Conservation (phyloP, 2,113 vertebrate genomes). For the Ascaphus truei region DNA sequence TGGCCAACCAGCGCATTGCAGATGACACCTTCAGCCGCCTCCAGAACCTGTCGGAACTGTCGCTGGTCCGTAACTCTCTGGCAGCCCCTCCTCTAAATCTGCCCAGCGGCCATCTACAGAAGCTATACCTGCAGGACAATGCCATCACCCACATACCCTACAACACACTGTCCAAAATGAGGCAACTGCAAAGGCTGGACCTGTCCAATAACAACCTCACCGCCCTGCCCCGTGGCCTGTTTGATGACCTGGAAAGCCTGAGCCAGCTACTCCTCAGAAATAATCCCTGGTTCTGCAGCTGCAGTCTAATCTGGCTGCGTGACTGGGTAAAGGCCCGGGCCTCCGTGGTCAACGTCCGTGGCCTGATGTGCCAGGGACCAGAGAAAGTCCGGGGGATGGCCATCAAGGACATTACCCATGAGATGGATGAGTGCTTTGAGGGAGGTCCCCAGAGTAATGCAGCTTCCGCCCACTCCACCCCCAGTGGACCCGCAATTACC, state of each 20-base stretch:
- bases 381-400: conserved; percentile 81
- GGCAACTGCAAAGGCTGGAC: conserved; percentile 75
- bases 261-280: conserved; percentile 81
- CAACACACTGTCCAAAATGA: conserved; percentile 79
- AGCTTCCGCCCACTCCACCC: conserved; percentile 45
- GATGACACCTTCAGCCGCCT: conserved; percentile 91
- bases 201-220: conserved; percentile 93
- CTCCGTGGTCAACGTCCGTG: conserved; percentile 77
- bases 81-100: conserved; percentile 83
- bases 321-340: conserved; percentile 84
- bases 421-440: conserved; percentile 87
- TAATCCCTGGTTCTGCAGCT: conserved; percentile 95
- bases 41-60: conserved; percentile 86
- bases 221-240: conserved; percentile 80
- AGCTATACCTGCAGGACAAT: conserved; percentile 87
- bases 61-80: conserved; percentile 84
- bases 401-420: conserved; percentile 73
- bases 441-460: conserved; percentile 36
- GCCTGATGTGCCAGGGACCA: conserved; percentile 83
- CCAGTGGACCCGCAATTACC: conserved; percentile 47
- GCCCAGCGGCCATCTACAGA: conserved; percentile 75
- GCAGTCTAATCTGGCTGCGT: conserved; percentile 84
- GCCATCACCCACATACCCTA: conserved; percentile 84
- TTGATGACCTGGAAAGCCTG: conserved; percentile 81
- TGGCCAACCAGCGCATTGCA: conserved; percentile 91